Conservation (phyloP, 1,140 invertebrate genomes). For the Helicoverpa armigera region DNA sequence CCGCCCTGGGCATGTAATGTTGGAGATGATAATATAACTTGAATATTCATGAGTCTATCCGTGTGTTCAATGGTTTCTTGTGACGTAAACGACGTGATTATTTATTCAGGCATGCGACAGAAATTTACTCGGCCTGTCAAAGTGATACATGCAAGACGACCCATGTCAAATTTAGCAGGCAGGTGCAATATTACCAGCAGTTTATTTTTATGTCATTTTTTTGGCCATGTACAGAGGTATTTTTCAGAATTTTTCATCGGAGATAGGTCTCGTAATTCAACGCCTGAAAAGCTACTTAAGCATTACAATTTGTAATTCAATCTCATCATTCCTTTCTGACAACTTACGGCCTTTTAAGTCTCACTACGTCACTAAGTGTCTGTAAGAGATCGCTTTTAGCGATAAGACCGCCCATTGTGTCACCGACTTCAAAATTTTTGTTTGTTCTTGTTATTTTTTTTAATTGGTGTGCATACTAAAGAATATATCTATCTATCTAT, state of each 20-base stretch:
- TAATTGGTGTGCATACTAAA: too few relatives aligned
- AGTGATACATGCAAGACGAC: slow-evolving; percentile 77
- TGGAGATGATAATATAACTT: slow-evolving; percentile 47
- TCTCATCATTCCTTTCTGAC: too few relatives aligned
- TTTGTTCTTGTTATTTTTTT: too few relatives aligned
- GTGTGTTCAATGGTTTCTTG: slow-evolving; percentile 59
- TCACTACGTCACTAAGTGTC: too few relatives aligned
- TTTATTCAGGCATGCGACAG: slow-evolving; percentile 75
- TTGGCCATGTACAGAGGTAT: slow-evolving; percentile 48
- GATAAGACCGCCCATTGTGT: too few relatives aligned
- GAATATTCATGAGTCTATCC: slow-evolving; percentile 57
- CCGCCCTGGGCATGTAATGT: slow-evolving; percentile 25
- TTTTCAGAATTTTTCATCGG: slow-evolving; percentile 23
- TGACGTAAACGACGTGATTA: slow-evolving; percentile 70
- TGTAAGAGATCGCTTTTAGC: too few relatives aligned
- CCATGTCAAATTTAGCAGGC: slow-evolving; percentile 74
- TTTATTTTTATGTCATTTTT: slow-evolving; percentile 70
- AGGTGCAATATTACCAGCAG: slow-evolving; percentile 82
- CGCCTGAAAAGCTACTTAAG: background rate
- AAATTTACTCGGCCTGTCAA: slow-evolving; percentile 77
- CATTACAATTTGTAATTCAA: background rate
- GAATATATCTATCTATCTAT: too few relatives aligned
- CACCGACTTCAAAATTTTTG: too few relatives aligned
- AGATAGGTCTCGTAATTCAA: background rate
- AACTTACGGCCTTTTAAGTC: too few relatives aligned